Base-by-base conservation (phyloP, 64 coral and sea anemone species). In the Hydrozoanthus tunicans region DNA sequence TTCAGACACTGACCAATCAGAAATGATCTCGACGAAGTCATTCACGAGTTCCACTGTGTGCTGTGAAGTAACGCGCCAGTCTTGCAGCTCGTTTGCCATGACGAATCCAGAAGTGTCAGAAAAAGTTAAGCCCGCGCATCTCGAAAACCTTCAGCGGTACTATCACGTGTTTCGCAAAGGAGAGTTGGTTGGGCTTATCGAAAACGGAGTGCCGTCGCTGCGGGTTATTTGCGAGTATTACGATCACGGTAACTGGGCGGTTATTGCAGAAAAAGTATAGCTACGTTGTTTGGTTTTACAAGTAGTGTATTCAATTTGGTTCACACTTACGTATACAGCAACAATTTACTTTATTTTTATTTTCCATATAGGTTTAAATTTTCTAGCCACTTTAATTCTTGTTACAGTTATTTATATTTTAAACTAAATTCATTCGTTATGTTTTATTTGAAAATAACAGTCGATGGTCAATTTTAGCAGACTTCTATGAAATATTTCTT, bases 201-300 rank as follows among this genome's bases (percentile, higher is more conserved):
- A 93, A 67, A 86, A 74, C 27, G 84, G 92, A 52, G 80, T 94
- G 1, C 78, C 92, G 0, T 91, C 85, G n/a, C 89, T 91, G 54
- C 79, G 82, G 13, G 83, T 97, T 25, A 53, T 97, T 6, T 72
- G 85, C 61, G 95, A 97, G 71, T 97, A 92, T 72, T 91, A 97
- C 20, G 92, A 97, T 53, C 95, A 97, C 20, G 95, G 95, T 5
- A 97, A 97, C 79, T 97, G 95, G 95, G 95, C 92, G 6, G 92
- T 94, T 52, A 72, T 97, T 74, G 92, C 84, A 58, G 89, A 96
- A 89, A 96, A 96, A 70, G 17, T 69, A 43, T 43, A 67, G 69
- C 63, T 57, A 70, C 15, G 71, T 11, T 71, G 2, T 86, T 26
- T 56, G 0, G 59, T 0, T 11, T 62, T 11, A 62, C 32, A 43